These are phyloP conservation scores for Scalopus aquaticus DNA, from an alignment of 2,113 vertebrate genomes.

Conservation along the genomic window DNA sequence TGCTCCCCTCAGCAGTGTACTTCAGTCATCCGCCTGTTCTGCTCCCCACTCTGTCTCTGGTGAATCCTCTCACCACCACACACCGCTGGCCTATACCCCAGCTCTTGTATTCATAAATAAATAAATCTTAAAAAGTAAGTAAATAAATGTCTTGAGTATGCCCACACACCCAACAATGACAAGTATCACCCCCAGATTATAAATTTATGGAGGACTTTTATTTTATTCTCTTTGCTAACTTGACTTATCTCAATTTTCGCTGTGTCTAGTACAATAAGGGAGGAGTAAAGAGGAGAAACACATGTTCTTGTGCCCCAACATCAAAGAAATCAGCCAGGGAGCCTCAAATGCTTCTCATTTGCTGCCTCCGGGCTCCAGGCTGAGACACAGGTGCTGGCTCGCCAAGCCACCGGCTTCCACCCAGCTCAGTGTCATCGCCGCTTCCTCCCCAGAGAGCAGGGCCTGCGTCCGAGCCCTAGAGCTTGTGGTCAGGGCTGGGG, in stretches of 20 bases:
- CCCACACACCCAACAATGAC: not conserved
- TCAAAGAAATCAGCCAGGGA: conserved; percentile 27
- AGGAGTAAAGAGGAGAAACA: not conserved
- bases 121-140: no score
- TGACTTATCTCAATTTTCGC: not conserved
- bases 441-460: not conserved
- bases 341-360: not conserved
- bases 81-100: no score
- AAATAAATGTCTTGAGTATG: no score
- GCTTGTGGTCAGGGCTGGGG: not conserved
- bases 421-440: not conserved
- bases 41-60: no score
- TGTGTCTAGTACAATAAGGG: not conserved
- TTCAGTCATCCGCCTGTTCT: no score
- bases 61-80: no score
- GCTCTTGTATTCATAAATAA: no score
- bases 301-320: not conserved
- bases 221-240: not conserved
- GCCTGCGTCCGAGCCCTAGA: not conserved
- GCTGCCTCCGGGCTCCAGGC: not conserved
- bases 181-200: not conserved
- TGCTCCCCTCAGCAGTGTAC: no score
- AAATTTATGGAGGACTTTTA: not conserved
- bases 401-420: not conserved
- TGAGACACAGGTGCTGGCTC: not conserved